These are phyloP conservation scores for Acrobasis consociella DNA, from an alignment of 2,888 invertebrate genomes.

Conservation along the genomic window DNA sequence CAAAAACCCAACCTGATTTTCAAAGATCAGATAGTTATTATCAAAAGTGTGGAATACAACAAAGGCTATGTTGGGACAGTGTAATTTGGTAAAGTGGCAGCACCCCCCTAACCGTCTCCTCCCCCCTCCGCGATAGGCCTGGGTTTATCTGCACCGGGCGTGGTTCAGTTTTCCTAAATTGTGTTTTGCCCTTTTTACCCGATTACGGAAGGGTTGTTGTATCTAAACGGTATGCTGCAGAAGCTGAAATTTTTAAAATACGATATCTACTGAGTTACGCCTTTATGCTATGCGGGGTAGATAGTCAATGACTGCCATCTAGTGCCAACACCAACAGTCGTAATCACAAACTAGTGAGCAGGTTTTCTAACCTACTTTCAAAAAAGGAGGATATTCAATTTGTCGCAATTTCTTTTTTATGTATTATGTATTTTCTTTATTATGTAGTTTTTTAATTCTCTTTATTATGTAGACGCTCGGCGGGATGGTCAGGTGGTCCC, in stretches of 20 bases:
- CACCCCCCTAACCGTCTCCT: conserved; percentile 38
- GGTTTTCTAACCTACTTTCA: no score
- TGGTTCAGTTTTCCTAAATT: conserved; percentile 25
- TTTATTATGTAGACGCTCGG: no score
- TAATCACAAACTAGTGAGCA: no score
- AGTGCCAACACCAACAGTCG: no score
- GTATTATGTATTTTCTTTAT: no score
- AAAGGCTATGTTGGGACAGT: conserved; percentile 54
- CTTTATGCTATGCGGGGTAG: no score
- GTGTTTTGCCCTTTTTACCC: conserved; percentile 25
- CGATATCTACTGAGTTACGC: no score
- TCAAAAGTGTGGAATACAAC: conserved; percentile 41
- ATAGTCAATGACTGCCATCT: no score
- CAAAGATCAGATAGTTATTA: conserved; percentile 43
- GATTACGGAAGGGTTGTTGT: conserved; percentile 15
- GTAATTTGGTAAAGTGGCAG: conserved; percentile 70
- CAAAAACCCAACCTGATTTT: neutral
- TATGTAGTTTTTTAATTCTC: no score
- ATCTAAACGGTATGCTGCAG: neutral
- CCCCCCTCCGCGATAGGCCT: conserved; percentile 37
- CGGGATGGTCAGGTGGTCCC: no score
- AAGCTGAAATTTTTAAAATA: neutral
- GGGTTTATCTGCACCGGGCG: conserved; percentile 32
- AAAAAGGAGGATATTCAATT: no score
- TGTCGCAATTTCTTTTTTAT: no score